These are phyloP conservation scores for Koerneria pararmatus DNA, from an alignment of 2,888 invertebrate species.

Conservation along the genomic window DNA sequence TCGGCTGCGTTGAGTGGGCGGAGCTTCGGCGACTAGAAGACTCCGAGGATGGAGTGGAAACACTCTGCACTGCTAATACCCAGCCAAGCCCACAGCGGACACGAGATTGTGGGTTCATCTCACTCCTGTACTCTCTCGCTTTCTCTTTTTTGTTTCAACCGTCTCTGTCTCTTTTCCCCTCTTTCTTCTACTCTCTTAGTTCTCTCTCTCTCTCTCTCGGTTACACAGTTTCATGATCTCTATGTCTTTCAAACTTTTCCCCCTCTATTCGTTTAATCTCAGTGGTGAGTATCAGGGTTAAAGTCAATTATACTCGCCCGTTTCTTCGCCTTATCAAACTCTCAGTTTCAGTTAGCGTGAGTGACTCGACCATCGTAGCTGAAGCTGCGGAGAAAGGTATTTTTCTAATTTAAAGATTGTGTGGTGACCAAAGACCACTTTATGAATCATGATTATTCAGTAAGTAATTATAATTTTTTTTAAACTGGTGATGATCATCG, in stretches of 20 bases:
- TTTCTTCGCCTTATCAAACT: too few species aligned
- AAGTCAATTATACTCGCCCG: too few species aligned
- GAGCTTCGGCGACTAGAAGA: slow-evolving; percentile 47
- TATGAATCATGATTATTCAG: too few species aligned
- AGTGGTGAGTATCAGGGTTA: background rate
- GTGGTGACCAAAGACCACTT: too few species aligned
- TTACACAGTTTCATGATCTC: background rate
- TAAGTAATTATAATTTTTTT: too few species aligned
- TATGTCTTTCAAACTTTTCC: background rate
- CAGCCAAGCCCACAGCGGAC: slow-evolving; percentile 53
- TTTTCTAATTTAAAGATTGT: too few species aligned
- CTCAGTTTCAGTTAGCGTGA: slow-evolving; percentile 49
- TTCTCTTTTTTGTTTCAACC: too few species aligned
- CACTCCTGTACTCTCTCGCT: too few species aligned
- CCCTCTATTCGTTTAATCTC: background rate
- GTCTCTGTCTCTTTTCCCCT: too few species aligned
- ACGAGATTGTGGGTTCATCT: slow-evolving; percentile 55
- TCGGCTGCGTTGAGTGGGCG: slow-evolving; percentile 52
- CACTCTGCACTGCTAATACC: slow-evolving; percentile 49
- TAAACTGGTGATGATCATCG: too few species aligned
- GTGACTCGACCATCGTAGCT: slow-evolving; percentile 29
- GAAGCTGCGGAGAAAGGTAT: slow-evolving; percentile 23
- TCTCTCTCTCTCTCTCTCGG: too few species aligned
- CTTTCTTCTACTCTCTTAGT: too few species aligned
- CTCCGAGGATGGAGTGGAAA: slow-evolving; percentile 49